These are phyloP conservation scores for Phallusia fumigata DNA, from an alignment of 23 tunicate genomes.

Conservation along the genomic window DNA sequence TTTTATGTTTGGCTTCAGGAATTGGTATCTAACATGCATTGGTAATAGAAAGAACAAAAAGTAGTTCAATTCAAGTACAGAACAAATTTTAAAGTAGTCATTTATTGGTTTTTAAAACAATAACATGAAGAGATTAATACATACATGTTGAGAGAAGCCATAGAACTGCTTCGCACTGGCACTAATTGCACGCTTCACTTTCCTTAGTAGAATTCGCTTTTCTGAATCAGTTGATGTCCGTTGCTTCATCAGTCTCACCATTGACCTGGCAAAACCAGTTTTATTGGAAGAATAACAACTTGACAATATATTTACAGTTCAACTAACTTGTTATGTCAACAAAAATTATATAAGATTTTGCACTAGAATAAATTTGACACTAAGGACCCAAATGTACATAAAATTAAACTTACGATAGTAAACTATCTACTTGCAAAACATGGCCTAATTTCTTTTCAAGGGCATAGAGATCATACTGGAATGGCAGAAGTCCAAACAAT, in stretches of 20 bases:
- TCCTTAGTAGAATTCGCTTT: slow-evolving; percentile 18
- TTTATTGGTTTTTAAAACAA: too few species aligned
- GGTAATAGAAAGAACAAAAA: too few species aligned
- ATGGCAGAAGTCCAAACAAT: slow-evolving; percentile 35
- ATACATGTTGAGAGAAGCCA: slow-evolving; percentile 56
- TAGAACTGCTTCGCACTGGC: slow-evolving; percentile 45
- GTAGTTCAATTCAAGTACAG: too few species aligned
- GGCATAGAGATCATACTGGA: slow-evolving; percentile 19
- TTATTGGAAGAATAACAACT: too few species aligned
- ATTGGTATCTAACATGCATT: too few species aligned
- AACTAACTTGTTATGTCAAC: too few species aligned
- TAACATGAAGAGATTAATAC: not conserved
- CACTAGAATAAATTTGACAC: too few species aligned
- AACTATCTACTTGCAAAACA: not conserved
- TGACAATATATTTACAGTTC: too few species aligned
- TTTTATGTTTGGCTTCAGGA: too few species aligned
- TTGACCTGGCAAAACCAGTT: slow-evolving; percentile 21
- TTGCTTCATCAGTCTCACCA: slow-evolving; percentile 24
- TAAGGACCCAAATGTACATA: too few species aligned
- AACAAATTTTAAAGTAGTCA: too few species aligned
- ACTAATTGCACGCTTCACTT: slow-evolving; percentile 40
- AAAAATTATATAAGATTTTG: too few species aligned
- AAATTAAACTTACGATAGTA: slow-evolving; percentile 31
- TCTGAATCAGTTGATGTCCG: not conserved
- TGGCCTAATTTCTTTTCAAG: not conserved